Conservation (phyloP, 2,888 invertebrate species). For the Ommatoiulus sabulosus region DNA sequence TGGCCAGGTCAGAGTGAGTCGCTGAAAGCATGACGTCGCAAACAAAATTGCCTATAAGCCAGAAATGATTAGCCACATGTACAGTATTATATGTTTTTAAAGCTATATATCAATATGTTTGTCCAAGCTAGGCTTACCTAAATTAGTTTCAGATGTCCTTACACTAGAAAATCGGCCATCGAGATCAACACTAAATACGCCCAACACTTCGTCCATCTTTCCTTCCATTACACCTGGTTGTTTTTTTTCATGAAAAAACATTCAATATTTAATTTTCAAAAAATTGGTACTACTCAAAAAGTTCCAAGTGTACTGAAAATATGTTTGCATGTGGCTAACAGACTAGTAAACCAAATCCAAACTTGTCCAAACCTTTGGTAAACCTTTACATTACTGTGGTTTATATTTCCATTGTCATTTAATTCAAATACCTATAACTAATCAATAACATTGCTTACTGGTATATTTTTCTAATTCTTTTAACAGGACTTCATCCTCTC, state of each 20-base stretch:
- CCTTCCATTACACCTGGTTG: constrained; percentile 79
- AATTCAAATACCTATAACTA: background rate
- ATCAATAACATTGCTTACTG: constrained; percentile 68
- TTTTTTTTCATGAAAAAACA: too few relatives aligned
- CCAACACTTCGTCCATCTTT: constrained; percentile 86
- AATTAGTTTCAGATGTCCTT: constrained; percentile 86
- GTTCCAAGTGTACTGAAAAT: background rate
- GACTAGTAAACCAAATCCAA: background rate
- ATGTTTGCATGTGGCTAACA: background rate
- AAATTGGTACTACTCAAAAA: too few relatives aligned
- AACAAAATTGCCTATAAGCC: constrained; percentile 71
- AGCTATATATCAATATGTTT: background rate
- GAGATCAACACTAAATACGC: constrained; percentile 85
- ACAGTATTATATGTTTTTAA: background rate
- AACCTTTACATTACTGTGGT: too few relatives aligned
- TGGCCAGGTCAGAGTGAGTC: constrained; percentile 85
- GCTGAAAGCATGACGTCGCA: constrained; percentile 78
- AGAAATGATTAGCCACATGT: background rate
- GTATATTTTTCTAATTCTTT: constrained; percentile 79
- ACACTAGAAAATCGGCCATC: constrained; percentile 87
- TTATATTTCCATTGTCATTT: too few relatives aligned
- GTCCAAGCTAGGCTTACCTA: constrained; percentile 76
- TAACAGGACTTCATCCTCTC: constrained; percentile 79
- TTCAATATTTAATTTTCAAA: background rate
- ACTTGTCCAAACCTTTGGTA: background rate